Conservation (phyloP, 2,888 invertebrate species). For the Dryomyza anilis region DNA sequence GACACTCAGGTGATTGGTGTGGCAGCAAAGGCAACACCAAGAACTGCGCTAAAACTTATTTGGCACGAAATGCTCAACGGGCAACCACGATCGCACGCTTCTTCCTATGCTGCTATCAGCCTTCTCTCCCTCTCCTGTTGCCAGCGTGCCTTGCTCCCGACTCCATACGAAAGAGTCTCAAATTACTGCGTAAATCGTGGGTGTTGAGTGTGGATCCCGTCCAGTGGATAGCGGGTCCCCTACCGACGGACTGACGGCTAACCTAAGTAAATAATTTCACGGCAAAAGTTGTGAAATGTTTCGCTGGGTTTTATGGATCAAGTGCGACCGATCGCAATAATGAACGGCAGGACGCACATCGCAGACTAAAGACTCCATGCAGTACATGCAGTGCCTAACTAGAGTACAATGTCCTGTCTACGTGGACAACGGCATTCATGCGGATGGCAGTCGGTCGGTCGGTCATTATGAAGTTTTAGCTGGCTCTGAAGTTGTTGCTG, state of each 20-base stretch:
- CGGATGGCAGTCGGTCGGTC: too few relatives aligned
- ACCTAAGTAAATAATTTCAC: constrained; percentile 5
- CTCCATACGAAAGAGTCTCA: constrained; percentile 17
- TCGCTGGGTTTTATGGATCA: background rate
- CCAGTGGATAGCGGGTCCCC: background rate
- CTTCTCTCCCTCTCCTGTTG: too few relatives aligned
- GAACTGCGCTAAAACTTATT: constrained; percentile 15
- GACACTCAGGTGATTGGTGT: constrained; percentile 38
- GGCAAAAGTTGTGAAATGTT: background rate
- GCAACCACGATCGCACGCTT: constrained; percentile 37
- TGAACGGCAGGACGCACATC: background rate
- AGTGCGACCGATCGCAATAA: background rate
- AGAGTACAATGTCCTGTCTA: too few relatives aligned
- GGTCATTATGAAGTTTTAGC: too few relatives aligned
- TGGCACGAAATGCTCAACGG: constrained; percentile 22
- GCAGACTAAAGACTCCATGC: too few relatives aligned
- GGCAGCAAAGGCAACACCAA: background rate
- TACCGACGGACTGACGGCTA: background rate
- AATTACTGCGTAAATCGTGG: constrained; percentile 26
- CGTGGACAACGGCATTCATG: too few relatives aligned
- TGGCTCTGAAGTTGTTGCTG: background rate
- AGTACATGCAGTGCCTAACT: too few relatives aligned
- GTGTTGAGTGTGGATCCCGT: constrained; percentile 14
- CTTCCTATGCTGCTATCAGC: too few relatives aligned
- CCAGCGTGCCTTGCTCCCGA: too few relatives aligned